Evolutionary conservation across 2,113 vertebrate genomes (phyloP).

Genomic region (Myotis lucifugus): DNA sequence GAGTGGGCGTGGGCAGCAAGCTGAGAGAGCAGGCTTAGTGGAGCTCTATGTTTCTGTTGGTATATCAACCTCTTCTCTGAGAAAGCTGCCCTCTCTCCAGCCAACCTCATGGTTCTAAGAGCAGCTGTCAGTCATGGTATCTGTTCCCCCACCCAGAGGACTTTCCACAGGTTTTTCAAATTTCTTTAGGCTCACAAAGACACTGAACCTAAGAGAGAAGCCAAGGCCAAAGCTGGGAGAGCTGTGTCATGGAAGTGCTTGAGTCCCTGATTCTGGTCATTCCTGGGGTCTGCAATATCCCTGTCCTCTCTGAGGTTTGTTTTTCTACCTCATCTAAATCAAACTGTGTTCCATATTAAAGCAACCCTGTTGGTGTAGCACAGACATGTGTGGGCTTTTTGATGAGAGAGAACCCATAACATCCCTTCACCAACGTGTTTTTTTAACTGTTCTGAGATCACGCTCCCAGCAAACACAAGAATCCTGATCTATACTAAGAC

Average conservation of each 20-base stretch:
- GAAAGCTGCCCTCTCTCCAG: not conserved
- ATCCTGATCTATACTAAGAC: not conserved
- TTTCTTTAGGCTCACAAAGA: not conserved
- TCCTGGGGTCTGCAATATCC: not conserved
- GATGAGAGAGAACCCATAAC: too few species aligned
- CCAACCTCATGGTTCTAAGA: not conserved
- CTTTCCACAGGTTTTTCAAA: not conserved
- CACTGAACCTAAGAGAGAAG: not conserved
- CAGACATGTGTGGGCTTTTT: too few species aligned
- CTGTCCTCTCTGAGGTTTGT: not conserved
- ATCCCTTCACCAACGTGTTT: too few species aligned
- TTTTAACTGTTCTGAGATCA: too few species aligned
- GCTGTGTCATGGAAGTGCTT: not conserved
- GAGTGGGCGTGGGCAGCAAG: too few species aligned
- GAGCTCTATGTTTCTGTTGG: not conserved
- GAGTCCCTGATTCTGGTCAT: not conserved
- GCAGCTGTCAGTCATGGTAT: not conserved
- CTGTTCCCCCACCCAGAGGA: not conserved
- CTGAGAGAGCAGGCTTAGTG: not conserved
- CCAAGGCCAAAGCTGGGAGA: not conserved
- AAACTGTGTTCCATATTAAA: not conserved
- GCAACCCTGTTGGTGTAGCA: too few species aligned
- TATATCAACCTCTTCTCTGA: not conserved
- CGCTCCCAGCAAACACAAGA: not conserved
- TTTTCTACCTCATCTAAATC: not conserved